These are phyloP conservation scores for Paralinhomoeus sp. DNA, from an alignment of 2,888 invertebrate genomes.

Conservation along the genomic window DNA sequence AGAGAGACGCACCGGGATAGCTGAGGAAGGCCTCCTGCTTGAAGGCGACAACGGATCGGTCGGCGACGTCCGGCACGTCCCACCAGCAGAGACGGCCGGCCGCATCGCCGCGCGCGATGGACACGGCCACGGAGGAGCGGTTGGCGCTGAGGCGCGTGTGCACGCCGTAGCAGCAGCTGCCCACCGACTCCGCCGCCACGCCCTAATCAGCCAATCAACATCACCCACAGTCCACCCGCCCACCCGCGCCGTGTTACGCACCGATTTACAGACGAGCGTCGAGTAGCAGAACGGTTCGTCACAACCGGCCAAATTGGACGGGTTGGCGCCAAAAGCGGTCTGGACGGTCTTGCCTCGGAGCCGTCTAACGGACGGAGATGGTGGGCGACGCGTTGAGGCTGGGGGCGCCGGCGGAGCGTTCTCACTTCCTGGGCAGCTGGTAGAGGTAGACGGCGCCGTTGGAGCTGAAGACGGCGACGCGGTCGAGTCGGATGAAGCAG, in stretches of 20 bases:
- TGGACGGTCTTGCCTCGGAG: conserved; percentile 21
- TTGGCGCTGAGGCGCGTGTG: no score
- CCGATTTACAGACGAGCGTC: conserved; percentile 1
- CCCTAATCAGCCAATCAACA: no score
- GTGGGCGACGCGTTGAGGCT: no score
- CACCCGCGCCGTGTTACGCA: no score
- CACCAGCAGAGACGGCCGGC: conserved; percentile 68
- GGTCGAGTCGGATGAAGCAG: conserved; percentile 69
- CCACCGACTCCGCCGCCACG: no score
- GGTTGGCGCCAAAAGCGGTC: conserved; percentile 2
- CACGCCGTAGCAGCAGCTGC: no score
- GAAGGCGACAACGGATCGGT: conserved; percentile 38
- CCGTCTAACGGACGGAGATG: conserved; percentile 36
- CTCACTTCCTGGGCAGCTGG: conserved; percentile 75
- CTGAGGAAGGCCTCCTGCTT: conserved; percentile 37
- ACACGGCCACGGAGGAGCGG: no score
- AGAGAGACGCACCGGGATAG: conserved; percentile 29
- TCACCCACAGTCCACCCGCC: no score
- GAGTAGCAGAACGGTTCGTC: conserved; percentile 3
- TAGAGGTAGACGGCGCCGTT: conserved; percentile 87
- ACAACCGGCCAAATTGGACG: not conserved
- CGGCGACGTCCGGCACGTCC: conserved; percentile 60
- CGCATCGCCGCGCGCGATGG: conserved; percentile 70
- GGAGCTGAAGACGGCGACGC: conserved; percentile 79
- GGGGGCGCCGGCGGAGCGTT: no score